Evolutionary conservation across 2,888 invertebrate genomes (phyloP).

Genomic region (Zelleria hepariella): DNA sequence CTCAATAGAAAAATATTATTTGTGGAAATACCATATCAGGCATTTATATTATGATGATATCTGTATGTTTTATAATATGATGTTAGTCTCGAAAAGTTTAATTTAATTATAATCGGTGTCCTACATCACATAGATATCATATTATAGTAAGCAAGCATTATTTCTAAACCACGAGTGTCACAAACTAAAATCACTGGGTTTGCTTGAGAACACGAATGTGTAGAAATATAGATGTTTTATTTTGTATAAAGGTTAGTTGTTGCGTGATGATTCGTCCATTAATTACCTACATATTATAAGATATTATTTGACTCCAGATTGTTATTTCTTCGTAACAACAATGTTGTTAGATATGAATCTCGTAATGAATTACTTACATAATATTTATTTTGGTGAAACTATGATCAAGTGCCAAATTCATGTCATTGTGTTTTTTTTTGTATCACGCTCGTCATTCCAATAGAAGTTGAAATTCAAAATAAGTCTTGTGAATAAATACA

Average conservation of each 20-base stretch:
- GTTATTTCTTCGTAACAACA: neutral
- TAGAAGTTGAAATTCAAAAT: slow-evolving; percentile 27
- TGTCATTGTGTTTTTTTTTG: slow-evolving; percentile 27
- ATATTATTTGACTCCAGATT: neutral
- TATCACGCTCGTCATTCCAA: slow-evolving; percentile 55
- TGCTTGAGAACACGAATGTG: neutral
- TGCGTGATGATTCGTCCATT: slow-evolving; percentile 45
- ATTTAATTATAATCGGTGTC: neutral
- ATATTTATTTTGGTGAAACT: slow-evolving; percentile 27
- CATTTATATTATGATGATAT: neutral
- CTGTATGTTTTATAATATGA: neutral
- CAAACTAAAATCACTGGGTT: neutral
- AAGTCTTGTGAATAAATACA: slow-evolving; percentile 37
- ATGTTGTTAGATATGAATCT: slow-evolving; percentile 35
- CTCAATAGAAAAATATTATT: neutral
- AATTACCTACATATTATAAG: neutral
- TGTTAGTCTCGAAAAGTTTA: neutral
- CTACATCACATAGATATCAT: neutral
- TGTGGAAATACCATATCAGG: slow-evolving; percentile 4
- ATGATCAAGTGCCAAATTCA: slow-evolving; percentile 53
- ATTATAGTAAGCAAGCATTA: neutral
- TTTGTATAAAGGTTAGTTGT: slow-evolving; percentile 60
- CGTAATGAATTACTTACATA: slow-evolving; percentile 23
- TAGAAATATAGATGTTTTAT: slow-evolving; percentile 23
- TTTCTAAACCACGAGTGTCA: neutral